These are phyloP conservation scores for Drosophila suboccidentalis DNA, from an alignment of 2,888 invertebrate species.

Conservation along the genomic window DNA sequence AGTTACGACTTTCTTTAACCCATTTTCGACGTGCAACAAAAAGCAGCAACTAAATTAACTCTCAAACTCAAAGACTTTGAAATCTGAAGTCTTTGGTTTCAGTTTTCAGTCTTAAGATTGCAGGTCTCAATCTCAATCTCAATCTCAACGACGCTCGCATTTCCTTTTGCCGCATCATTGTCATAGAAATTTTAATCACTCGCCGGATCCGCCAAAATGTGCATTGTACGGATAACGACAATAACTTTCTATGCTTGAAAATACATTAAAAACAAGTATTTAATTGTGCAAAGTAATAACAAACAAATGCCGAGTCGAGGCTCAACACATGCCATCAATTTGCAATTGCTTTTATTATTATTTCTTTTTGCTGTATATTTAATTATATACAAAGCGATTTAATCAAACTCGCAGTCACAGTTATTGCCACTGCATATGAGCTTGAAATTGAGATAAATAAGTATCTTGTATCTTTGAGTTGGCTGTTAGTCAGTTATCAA, in stretches of 20 bases:
- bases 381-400: slow-evolving; percentile 28
- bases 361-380: slow-evolving; percentile 29
- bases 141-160: slow-evolving; percentile 50
- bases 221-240: slow-evolving; percentile 53
- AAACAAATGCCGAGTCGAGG: slow-evolving; percentile 55
- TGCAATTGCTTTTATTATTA: slow-evolving; percentile 22
- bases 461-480: slow-evolving; percentile 7
- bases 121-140: slow-evolving; percentile 24
- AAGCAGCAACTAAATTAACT: slow-evolving; percentile 48
- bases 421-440: slow-evolving; percentile 14
- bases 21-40: slow-evolving; percentile 44
- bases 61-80: slow-evolving; percentile 15
- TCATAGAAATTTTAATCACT: slow-evolving; percentile 66
- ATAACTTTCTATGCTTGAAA: slow-evolving; percentile 61
- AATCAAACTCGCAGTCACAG: slow-evolving; percentile 31
- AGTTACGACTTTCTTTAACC: slow-evolving; percentile 77
- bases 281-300: slow-evolving; percentile 25
- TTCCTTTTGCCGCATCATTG: slow-evolving; percentile 70
- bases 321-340: slow-evolving; percentile 54
- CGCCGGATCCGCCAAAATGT: slow-evolving; percentile 50
- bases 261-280: background rate
- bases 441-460: slow-evolving; percentile 6
- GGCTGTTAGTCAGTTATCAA: slow-evolving; percentile 26
- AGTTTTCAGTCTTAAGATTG: background rate
- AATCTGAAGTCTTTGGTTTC: slow-evolving; percentile 8